A percentile compares a stretch with the other conserved stretches of the same genome.
These are phyloP conservation scores for Sinohyriopsis cumingii DNA, from an alignment of 2,888 invertebrate genomes.

Conservation along the genomic window DNA sequence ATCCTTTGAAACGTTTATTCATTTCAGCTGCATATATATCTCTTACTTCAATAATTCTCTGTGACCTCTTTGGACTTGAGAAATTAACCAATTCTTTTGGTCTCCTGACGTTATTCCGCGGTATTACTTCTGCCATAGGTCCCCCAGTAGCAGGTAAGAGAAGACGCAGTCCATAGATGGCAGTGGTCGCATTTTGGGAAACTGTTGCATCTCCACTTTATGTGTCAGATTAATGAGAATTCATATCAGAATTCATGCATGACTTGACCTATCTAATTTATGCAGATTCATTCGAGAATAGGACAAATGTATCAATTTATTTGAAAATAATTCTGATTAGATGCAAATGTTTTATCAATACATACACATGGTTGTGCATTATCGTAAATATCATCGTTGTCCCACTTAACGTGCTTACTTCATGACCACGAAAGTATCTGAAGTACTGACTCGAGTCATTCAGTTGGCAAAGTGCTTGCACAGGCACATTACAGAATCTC, in stretches of 20 bases:
- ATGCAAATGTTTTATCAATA: no score
- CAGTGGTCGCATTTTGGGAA: background rate
- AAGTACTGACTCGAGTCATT: no score
- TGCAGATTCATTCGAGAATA: no score
- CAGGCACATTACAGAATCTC: no score
- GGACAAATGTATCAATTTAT: no score
- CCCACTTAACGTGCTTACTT: no score
- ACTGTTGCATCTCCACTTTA: background rate
- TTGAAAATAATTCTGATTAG: no score
- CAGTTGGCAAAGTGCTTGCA: no score
- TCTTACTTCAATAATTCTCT: slow-evolving; percentile 96
- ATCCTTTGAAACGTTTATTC: background rate
- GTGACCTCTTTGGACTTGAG: slow-evolving; percentile 95
- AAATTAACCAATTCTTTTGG: slow-evolving; percentile 98
- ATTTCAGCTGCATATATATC: slow-evolving; percentile 94
- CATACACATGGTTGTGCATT: no score
- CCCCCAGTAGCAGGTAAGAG: slow-evolving; percentile 85
- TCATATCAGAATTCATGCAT: background rate
- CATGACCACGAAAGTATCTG: no score
- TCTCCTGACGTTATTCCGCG: slow-evolving; percentile 93
- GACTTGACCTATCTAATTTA: no score
- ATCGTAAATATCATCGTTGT: no score
- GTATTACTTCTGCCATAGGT: slow-evolving; percentile 89
- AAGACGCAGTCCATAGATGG: background rate
- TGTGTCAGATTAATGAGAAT: background rate